Base-by-base conservation (phyloP, 2,797 vertebrate species). In the Vespertilio murinus region DNA sequence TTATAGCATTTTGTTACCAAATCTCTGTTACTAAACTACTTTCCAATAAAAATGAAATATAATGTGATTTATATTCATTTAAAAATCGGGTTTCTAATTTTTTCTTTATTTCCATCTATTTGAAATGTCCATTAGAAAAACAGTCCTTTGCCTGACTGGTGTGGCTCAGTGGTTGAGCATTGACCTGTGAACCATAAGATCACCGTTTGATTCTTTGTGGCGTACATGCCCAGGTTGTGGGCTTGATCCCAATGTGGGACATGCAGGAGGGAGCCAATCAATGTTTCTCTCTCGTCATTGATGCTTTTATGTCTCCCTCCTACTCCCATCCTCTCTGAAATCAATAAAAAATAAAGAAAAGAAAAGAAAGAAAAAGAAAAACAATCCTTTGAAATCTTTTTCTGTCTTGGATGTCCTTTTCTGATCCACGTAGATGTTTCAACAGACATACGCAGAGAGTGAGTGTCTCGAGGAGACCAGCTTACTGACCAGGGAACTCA, bases 91-190 rank as follows among this genome's bases (percentile, higher is more conserved):
- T 54, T 81, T 78, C n/a, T 74, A 45, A 22, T 35, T 73, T 92
- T 80, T 64, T 65, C n/a, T 23, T 64, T 42, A 25, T 81, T 91
- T 64, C 25, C 22, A 69, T 81, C 17, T 42, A 65, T 49, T 94
- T 93, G 22, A 8, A 87, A 78, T 38, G 92, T 45, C 52, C 67
- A n/a, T 85, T 70, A 84, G 38, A 47, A 85, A 93, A 93, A 14
- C 17, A 80, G 59, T 61, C 59, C 59, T 61, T 61, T 30, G 12
- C 59, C 28, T 28, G 12, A 61, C 59, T 59, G 28, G 28, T 61
- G 28, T 61, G 59, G 59, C 13, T 61, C 59, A 61, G 59, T 61
- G 59, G 59, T 61, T 61, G 28, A 61, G 13, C 28, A 30, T 30
- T 61, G 28, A 30, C 59, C 59, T 61, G 5, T 61, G 59, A 61